Evolutionary conservation across 2,888 invertebrate genomes (phyloP), one percentile per base, ranked within the genome.

Genomic region (Cetonia aurata): DNA sequence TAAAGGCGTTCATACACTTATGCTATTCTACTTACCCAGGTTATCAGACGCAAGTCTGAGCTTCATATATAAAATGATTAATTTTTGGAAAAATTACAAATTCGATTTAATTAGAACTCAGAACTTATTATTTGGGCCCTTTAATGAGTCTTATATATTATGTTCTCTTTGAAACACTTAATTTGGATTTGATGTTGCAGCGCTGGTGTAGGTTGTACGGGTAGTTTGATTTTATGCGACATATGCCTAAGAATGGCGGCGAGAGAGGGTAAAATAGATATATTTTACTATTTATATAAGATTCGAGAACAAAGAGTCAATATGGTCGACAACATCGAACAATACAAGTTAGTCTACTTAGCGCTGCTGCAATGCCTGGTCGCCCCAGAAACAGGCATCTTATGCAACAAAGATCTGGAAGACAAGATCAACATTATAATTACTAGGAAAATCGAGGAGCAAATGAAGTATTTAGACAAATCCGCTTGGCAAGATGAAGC

Each of bases 181-280:
- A 10, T 25, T 56, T 37, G 13, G 13, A 37, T 37, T 25, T 10
- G 9, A 2, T 37, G 31, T 75, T 87, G 85, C 79, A 88, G 88
- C 79, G 89, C 89, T 69, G 89, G 90, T 2, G 88, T 89, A 17
- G 89, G 89, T 1, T 83, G 89, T 73, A 89, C 90, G 6, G 90
- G 90, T 9, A 89, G 89, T 0, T 85, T 89, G 31, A 86, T 89
- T 66, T 82, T 89, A n/a, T 86, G 88, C 72, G 89, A 90, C 76
- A 85, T 87, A 66, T 85, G 86, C 73, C 77, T 89, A 46, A 83
- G 87, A 67, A 85, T 85, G 82, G 85, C 85, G 1, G 83, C 83
- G 0, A 79, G 80, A 10, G 85, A 86, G 74, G 81, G 83, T 41
- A 77, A 71, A 8, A 74, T 85, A 6, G 83, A 84, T 72, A 75